Percentiles rank a stretch among this genome's conserved stretches.
These are phyloP conservation scores for Amphimallon solstitiale DNA, from an alignment of 2,888 invertebrate genomes.

Conservation along the genomic window DNA sequence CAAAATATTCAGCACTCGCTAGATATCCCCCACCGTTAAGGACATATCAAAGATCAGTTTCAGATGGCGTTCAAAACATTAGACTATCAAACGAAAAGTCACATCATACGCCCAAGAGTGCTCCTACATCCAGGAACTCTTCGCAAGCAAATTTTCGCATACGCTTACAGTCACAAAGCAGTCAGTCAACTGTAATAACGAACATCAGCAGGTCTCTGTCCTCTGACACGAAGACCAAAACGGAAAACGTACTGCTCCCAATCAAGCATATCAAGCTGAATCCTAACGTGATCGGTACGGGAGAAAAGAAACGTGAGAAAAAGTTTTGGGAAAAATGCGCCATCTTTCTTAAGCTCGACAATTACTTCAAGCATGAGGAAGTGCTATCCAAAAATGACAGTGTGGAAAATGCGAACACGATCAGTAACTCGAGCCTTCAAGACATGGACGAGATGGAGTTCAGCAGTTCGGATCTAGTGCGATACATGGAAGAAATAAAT, in stretches of 20 bases:
- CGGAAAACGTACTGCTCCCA: constrained; percentile 22
- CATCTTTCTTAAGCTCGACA: constrained; percentile 28
- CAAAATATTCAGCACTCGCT: constrained; percentile 46
- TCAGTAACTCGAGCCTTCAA: constrained; percentile 80
- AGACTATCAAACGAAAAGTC: constrained; percentile 21
- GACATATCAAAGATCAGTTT: constrained; percentile 41
- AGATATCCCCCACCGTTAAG: constrained; percentile 47
- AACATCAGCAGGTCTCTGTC: constrained; percentile 56
- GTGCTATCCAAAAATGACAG: constrained; percentile 32
- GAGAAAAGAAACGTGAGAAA: constrained; percentile 24
- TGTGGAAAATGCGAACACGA: constrained; percentile 62
- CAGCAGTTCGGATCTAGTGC: constrained; percentile 74
- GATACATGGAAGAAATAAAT: constrained; percentile 76
- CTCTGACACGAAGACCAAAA: constrained; percentile 56
- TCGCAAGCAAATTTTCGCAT: constrained; percentile 43
- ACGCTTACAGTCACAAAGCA: constrained; percentile 54
- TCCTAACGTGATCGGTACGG: constrained; percentile 38
- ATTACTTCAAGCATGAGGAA: constrained; percentile 25
- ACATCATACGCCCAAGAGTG: constrained; percentile 20
- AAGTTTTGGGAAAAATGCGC: constrained; percentile 34
- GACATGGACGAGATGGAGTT: constrained; percentile 76
- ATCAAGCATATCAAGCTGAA: constrained; percentile 27
- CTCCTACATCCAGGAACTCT: constrained; percentile 35
- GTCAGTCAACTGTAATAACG: constrained; percentile 56
- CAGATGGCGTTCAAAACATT: constrained; percentile 44